A percentile compares a stretch with the other conserved stretches of the same genome.
These are phyloP conservation scores for Cynaeus angustus DNA, from an alignment of 2,888 invertebrate genomes.

Conservation along the genomic window DNA sequence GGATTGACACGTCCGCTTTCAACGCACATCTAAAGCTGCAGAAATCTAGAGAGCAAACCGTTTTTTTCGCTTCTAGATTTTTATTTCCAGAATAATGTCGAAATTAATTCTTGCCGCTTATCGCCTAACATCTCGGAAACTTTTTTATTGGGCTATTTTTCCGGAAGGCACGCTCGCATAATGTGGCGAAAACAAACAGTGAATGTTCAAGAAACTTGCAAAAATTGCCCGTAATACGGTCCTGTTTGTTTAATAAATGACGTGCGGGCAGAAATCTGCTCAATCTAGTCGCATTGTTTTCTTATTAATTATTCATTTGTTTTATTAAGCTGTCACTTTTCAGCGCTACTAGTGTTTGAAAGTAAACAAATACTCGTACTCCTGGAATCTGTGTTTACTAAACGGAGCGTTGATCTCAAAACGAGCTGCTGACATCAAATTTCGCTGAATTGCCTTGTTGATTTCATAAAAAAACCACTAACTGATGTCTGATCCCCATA, in stretches of 20 bases:
- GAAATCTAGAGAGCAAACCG: background rate
- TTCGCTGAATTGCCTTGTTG: background rate
- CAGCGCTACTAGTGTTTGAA: constrained; percentile 27
- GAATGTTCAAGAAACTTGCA: background rate
- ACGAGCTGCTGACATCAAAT: constrained; percentile 4
- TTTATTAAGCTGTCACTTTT: constrained; percentile 28
- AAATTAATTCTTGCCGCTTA: constrained; percentile 7
- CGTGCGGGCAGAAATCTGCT: background rate
- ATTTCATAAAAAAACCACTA: background rate
- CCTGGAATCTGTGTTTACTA: constrained; percentile 8
- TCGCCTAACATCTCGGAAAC: constrained; percentile 2
- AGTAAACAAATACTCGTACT: constrained; percentile 36
- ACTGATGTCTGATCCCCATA: constrained; percentile 7
- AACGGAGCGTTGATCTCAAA: constrained; percentile 6
- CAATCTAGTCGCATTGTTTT: background rate
- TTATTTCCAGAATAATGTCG: background rate
- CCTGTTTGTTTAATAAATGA: constrained; percentile 8
- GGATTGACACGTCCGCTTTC: constrained; percentile 4
- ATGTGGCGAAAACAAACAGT: constrained; percentile 6
- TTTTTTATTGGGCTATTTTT: constrained; percentile 21
- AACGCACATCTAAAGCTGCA: no score
- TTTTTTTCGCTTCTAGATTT: background rate
- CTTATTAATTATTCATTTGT: constrained; percentile 30
- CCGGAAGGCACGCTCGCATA: background rate
- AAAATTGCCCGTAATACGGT: background rate